These are phyloP conservation scores for Caenorhabditis sulstoni DNA, from an alignment of 2,888 invertebrate genomes.

Conservation along the genomic window DNA sequence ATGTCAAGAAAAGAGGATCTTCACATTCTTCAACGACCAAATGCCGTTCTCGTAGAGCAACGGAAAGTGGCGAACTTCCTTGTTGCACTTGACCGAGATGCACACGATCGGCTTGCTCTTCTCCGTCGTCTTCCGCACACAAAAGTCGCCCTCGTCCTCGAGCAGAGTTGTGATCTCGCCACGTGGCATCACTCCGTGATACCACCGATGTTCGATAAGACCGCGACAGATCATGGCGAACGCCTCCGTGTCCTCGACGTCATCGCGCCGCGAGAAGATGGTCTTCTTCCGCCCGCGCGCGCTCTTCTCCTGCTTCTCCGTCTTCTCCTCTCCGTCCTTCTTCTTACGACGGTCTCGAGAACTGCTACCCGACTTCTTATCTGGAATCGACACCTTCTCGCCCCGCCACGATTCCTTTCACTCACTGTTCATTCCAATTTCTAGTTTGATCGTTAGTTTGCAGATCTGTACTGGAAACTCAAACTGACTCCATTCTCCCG, in stretches of 20 bases:
- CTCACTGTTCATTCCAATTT: neutral
- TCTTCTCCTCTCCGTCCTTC: neutral
- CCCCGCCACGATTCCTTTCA: neutral
- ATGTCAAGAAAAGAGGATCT: too few species aligned
- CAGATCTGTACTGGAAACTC: neutral
- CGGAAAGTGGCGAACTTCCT: constrained; percentile 47
- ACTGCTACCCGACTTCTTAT: neutral
- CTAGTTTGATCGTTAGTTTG: neutral
- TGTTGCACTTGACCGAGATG: constrained; percentile 37
- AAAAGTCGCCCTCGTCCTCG: constrained; percentile 45
- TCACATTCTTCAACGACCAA: constrained; percentile 43
- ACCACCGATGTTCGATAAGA: constrained; percentile 58
- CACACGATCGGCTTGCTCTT: constrained; percentile 43
- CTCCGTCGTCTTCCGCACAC: constrained; percentile 51
- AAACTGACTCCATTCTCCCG: neutral
- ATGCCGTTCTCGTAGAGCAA: constrained; percentile 32
- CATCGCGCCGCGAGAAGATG: constrained; percentile 15
- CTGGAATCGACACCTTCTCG: neutral
- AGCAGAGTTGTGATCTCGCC: constrained; percentile 61
- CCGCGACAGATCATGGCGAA: constrained; percentile 34
- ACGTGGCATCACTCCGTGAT: constrained; percentile 69
- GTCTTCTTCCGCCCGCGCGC: neutral
- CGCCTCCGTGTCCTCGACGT: constrained; percentile 18
- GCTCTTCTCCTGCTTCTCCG: neutral
- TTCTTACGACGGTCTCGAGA: too few species aligned